Percentiles rank a stretch among this genome's conserved stretches.
These are phyloP conservation scores for Incurvaria masculella DNA, from an alignment of 2,888 invertebrate species.

Conservation along the genomic window DNA sequence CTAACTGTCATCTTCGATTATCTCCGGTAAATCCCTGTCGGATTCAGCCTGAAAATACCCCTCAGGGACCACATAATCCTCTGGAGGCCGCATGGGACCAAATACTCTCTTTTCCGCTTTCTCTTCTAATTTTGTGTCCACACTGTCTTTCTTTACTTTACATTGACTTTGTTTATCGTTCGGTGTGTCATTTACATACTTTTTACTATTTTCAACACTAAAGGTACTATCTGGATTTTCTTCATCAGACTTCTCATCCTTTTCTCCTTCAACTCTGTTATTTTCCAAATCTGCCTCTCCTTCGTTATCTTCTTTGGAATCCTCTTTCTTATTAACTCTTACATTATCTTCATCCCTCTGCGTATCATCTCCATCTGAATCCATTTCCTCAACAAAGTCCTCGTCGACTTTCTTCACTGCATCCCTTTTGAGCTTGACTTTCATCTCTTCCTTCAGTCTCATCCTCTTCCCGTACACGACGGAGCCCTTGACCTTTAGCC, in stretches of 20 bases:
- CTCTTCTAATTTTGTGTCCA: not conserved
- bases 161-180: no score
- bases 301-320: slow-evolving; percentile 3
- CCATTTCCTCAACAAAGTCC: slow-evolving; percentile 54
- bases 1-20: slow-evolving; percentile 30
- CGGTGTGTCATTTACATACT: no score
- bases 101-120: slow-evolving; percentile 27
- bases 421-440: slow-evolving; percentile 22
- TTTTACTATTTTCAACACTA: no score
- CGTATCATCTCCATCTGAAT: slow-evolving; percentile 39
- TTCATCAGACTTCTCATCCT: no score
- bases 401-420: slow-evolving; percentile 28
- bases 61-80: slow-evolving; percentile 44
- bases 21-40: slow-evolving; percentile 45
- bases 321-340: not conserved
- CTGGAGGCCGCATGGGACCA: slow-evolving; percentile 50
- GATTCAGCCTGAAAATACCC: slow-evolving; percentile 42
- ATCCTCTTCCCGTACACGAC: slow-evolving; percentile 56
- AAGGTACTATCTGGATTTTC: no score
- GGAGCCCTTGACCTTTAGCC: slow-evolving; percentile 30
- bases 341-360: slow-evolving; percentile 4
- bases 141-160: no score
- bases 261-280: no score
- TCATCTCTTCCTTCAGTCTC: slow-evolving; percentile 47
- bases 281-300: slow-evolving; percentile 10